These are phyloP conservation scores for Candoia aspera DNA, from an alignment of 2,113 vertebrate genomes.

Conservation along the genomic window DNA sequence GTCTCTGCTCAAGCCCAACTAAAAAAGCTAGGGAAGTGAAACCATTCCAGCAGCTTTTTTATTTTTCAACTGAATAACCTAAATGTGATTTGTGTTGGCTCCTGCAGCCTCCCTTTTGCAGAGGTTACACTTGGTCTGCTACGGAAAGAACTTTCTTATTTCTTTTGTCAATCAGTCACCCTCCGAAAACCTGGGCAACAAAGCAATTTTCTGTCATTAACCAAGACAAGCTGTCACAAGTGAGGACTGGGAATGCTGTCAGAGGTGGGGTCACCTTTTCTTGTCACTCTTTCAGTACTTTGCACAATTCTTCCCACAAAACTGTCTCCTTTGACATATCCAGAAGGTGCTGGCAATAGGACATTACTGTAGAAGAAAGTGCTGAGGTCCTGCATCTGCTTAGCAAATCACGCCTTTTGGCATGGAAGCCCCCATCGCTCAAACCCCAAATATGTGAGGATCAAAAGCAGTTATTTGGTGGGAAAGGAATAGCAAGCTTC, in stretches of 20 bases:
- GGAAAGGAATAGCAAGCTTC: neutral
- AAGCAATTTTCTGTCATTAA: slow-evolving; percentile 38
- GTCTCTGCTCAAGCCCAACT: neutral
- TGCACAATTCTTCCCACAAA: neutral
- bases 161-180: slow-evolving; percentile 11
- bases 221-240: neutral
- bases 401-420: neutral
- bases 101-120: fast-evolving
- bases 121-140: neutral
- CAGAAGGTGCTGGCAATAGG: neutral
- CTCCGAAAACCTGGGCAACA: slow-evolving; percentile 27
- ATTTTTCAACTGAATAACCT: neutral
- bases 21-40: too few species aligned
- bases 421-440: neutral
- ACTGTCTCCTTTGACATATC: neutral
- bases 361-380: neutral
- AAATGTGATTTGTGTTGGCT: neutral
- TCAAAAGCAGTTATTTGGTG: too few species aligned
- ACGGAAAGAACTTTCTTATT: neutral
- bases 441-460: neutral
- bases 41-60: neutral
- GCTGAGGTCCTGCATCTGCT: neutral
- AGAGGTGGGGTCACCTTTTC: slow-evolving; percentile 38
- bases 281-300: slow-evolving; percentile 8
- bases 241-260: neutral